A percentile compares a stretch with the other conserved stretches of the same genome.
These are phyloP conservation scores for Taurulus bubalis DNA, from an alignment of 2,113 vertebrate genomes.

Conservation along the genomic window DNA sequence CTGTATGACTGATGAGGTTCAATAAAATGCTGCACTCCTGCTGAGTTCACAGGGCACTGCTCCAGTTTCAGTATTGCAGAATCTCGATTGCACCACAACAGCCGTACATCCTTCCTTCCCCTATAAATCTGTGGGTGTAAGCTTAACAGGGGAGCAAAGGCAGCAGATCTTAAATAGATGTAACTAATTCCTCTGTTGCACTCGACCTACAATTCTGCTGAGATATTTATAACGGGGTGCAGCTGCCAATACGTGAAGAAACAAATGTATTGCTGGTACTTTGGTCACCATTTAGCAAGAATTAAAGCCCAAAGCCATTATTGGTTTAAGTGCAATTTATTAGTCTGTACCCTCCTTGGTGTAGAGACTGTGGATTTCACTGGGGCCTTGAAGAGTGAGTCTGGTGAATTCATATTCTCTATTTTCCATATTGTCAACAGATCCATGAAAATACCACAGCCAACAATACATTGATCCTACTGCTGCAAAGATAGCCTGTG, in stretches of 20 bases:
- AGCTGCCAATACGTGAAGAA: conserved; percentile 60
- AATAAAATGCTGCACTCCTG: conserved; percentile 49
- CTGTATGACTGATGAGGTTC: conserved; percentile 65
- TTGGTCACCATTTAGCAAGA: conserved; percentile 52
- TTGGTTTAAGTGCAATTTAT: conserved; percentile 45
- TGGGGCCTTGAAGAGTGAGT: background rate
- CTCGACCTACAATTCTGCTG: conserved; percentile 59
- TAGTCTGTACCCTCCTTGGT: background rate
- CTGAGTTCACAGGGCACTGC: conserved; percentile 68
- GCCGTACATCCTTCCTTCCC: conserved; percentile 42
- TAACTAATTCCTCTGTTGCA: conserved; percentile 68
- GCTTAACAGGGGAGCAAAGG: conserved; percentile 56
- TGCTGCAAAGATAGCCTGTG: background rate
- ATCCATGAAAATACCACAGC: conserved; percentile 8
- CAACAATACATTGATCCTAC: background rate
- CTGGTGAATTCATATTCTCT: background rate
- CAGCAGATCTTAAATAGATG: conserved; percentile 68
- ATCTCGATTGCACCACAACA: conserved; percentile 46
- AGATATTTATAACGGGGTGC: conserved; percentile 56
- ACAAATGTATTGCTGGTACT: conserved; percentile 58
- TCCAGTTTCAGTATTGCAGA: conserved; percentile 51
- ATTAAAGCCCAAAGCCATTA: conserved; percentile 45
- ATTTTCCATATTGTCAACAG: conserved; percentile 1
- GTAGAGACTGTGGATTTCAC: background rate
- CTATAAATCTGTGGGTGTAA: conserved; percentile 69